Conservation (phyloP, 2,113 vertebrate genomes). For the Collichthys lucidus region DNA sequence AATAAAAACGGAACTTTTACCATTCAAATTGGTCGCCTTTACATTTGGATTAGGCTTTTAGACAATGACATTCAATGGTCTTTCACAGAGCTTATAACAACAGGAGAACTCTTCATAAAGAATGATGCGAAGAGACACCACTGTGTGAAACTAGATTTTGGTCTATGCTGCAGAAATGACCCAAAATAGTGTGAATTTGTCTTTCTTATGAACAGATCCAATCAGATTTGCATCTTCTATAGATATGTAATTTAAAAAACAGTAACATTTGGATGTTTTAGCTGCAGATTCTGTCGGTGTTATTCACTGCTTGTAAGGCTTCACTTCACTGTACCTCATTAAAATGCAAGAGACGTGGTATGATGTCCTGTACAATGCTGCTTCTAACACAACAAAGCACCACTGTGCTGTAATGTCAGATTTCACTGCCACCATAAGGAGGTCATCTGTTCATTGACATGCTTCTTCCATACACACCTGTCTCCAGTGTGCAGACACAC, state of each 20-base stretch:
- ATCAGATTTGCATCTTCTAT: neutral
- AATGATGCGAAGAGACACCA: neutral
- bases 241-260: neutral
- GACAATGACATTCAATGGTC: neutral
- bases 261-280: neutral
- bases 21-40: neutral
- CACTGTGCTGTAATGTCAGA: neutral
- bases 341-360: no score
- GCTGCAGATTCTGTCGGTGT: neutral
- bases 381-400: neutral
- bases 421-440: neutral
- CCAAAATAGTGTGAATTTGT: neutral
- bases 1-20: neutral
- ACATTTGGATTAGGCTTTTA: neutral
- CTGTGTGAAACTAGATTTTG: neutral
- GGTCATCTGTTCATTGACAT: neutral
- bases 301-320: neutral
- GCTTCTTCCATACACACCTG: neutral
- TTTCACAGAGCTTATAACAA: neutral
- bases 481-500: neutral
- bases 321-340: neutral
- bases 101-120: no score
- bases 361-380: neutral
- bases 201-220: neutral
- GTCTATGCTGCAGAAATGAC: no score